Percentiles rank a stretch among this genome's conserved stretches.
phyloP scores from a whole-genome alignment of 2,888 invertebrate species.

The Ectropis crepuscularia region DNA sequence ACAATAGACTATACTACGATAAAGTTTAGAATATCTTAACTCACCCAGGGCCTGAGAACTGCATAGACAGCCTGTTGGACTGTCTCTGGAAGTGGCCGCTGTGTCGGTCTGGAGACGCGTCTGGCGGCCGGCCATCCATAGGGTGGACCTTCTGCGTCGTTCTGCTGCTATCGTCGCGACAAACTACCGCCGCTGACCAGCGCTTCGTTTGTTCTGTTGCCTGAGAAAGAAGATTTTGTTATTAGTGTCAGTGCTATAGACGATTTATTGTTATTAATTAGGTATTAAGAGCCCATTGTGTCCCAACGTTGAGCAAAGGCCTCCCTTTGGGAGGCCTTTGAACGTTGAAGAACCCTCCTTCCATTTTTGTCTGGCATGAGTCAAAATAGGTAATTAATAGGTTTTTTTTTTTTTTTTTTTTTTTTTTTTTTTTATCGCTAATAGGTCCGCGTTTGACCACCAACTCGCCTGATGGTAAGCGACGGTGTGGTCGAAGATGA shows the following conservation, averaged over 20 bases:
- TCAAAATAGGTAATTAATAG: too few relatives aligned
- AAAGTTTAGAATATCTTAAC: constrained; percentile 36
- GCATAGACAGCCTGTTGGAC: constrained; percentile 92
- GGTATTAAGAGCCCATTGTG: too few relatives aligned
- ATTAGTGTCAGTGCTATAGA: neutral
- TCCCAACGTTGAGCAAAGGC: too few relatives aligned
- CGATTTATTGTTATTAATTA: neutral
- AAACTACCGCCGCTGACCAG: constrained; percentile 93
- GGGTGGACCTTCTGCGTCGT: constrained; percentile 67
- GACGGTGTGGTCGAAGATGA: too few relatives aligned
- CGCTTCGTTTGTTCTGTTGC: constrained; percentile 88
- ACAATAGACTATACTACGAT: too few relatives aligned
- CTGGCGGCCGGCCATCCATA: constrained; percentile 60
- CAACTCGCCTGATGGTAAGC: too few relatives aligned
- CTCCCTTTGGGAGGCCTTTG: too few relatives aligned
- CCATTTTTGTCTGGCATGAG: too few relatives aligned
- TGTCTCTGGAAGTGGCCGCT: constrained; percentile 80
- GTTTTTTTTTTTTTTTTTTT: too few relatives aligned
- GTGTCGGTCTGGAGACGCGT: constrained; percentile 61
- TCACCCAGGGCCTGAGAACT: constrained; percentile 92
- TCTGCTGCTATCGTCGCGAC: constrained; percentile 82
- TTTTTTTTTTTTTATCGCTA: too few relatives aligned
- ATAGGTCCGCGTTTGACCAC: too few relatives aligned
- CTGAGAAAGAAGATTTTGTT: constrained; percentile 46
- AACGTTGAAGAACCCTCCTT: too few relatives aligned